Percentiles rank a stretch among this genome's conserved stretches.
Conservation (phyloP, 2,888 invertebrate species). For the Deilephila porcellus region DNA sequence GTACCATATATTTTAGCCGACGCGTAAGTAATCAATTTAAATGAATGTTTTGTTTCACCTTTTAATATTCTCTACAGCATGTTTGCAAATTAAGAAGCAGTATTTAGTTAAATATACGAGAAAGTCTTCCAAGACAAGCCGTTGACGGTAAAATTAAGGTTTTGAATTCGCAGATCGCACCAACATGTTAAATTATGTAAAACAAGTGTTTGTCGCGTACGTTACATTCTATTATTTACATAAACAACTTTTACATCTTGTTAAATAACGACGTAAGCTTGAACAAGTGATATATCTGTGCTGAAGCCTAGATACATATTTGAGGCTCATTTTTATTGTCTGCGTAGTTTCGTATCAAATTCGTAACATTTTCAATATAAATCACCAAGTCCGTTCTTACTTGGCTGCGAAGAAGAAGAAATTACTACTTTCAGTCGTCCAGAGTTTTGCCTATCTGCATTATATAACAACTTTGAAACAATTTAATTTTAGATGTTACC, state of each 20-base stretch:
- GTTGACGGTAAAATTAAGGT: not conserved
- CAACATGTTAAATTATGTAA: constrained; percentile 23
- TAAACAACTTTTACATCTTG: constrained; percentile 15
- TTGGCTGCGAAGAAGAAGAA: too few relatives aligned
- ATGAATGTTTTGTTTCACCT: not conserved
- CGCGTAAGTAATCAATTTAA: not conserved
- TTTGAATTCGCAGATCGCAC: constrained; percentile 15
- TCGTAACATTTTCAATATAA: too few relatives aligned
- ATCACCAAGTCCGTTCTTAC: too few relatives aligned
- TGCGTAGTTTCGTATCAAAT: too few relatives aligned
- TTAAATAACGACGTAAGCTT: not conserved
- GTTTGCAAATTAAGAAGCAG: constrained; percentile 2
- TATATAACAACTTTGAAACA: too few relatives aligned
- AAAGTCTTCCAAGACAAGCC: not conserved
- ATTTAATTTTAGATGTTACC: not conserved
- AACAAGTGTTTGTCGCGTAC: constrained; percentile 2
- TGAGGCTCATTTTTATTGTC: too few relatives aligned
- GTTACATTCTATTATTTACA: constrained; percentile 20
- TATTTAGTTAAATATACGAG: constrained; percentile 18
- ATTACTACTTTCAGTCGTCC: too few relatives aligned
- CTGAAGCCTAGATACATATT: not conserved
- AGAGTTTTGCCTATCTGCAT: too few relatives aligned
- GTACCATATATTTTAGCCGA: not conserved
- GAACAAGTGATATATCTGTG: not conserved
- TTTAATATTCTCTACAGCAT: not conserved